These are phyloP conservation scores for Apodemia hepburni DNA, from an alignment of 2,888 invertebrate species.

Conservation along the genomic window DNA sequence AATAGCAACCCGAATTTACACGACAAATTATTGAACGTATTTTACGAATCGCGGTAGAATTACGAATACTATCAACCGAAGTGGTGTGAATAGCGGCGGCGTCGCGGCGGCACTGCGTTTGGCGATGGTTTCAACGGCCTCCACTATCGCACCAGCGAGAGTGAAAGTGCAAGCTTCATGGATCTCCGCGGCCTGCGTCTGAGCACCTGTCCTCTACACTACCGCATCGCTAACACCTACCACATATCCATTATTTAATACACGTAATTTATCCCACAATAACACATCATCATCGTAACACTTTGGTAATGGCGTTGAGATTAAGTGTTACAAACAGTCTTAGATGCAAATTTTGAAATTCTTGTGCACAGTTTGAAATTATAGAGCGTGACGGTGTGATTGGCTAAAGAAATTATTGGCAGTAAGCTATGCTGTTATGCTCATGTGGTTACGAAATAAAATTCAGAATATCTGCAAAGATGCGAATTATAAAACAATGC, in stretches of 20 bases:
- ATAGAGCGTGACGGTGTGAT: constrained; percentile 22
- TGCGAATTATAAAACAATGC: constrained; percentile 6
- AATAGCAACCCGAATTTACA: neutral
- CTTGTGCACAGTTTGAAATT: constrained; percentile 19
- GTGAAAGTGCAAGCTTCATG: constrained; percentile 72
- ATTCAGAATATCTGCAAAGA: constrained; percentile 11
- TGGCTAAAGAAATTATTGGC: constrained; percentile 20
- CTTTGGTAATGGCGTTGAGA: constrained; percentile 20
- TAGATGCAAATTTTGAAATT: constrained; percentile 24
- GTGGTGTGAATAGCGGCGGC: constrained; percentile 61
- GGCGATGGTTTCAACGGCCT: constrained; percentile 41
- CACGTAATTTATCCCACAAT: constrained; percentile 30
- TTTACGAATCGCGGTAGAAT: constrained; percentile 16
- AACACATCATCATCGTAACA: constrained; percentile 21
- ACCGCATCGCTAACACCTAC: constrained; percentile 28
- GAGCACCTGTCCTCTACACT: constrained; percentile 51
- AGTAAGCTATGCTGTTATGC: neutral
- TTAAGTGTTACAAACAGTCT: constrained; percentile 20
- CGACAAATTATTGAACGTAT: neutral
- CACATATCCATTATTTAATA: constrained; percentile 30
- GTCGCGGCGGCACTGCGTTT: constrained; percentile 60
- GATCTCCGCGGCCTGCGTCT: constrained; percentile 48
- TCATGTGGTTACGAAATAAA: constrained; percentile 19
- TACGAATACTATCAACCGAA: constrained; percentile 37
- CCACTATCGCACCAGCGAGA: constrained; percentile 56